Base-by-base conservation (phyloP, 1,140 invertebrate genomes). In the Lethocerus indicus region DNA sequence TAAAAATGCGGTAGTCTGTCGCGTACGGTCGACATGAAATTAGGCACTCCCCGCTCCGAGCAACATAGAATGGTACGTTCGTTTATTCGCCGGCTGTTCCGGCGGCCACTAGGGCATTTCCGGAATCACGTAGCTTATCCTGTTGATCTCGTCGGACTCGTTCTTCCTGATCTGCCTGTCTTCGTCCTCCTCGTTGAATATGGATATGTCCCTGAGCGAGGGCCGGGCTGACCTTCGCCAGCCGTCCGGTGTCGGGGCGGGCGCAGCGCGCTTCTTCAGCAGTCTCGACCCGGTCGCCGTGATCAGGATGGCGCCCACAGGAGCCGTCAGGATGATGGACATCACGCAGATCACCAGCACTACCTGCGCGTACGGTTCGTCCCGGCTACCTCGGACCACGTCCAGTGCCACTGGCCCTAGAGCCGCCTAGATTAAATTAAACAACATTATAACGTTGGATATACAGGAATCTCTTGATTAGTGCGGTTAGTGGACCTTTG, bases 281-380 rank as follows among this genome's bases (percentile, higher is more conserved):
- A 95, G 67, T 52, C 75, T 72, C 0, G 85, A 79, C 0, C 86
- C 89, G 0, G 76, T 70, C 1, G 92, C 57, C 0, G 82, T 79
- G 51, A 94, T 92, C n/a, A 89, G 64, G 37, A 90, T 81, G 18
- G 89, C 87, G 0, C 90, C 89, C 1, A 88, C 67, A 0, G 91
- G 92, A 0, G 91, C 91, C 0, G 90, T 93, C 37, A 94, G 64
- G 1, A 95, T 67, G 46, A 96, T 95, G n/a, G 85, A 87, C 50
- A 95, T 66, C 5, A 94, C 81, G 60, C 80, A 83, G 12, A 83
- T 65, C 27, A 77, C 82, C 37, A 84, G 64, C 3, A 84, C 70
- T 6, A 64, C 75, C 49, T 77, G 67, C 0, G 74, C 78, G 57
- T 73, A 74, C 0, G 47, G 44, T 9, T 62, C 60, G 1, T 56